Evolutionary conservation across 30 jellyfish, hydroid and myxozoan species (phyloP).

Genomic region (Catostylus mosaicus): DNA sequence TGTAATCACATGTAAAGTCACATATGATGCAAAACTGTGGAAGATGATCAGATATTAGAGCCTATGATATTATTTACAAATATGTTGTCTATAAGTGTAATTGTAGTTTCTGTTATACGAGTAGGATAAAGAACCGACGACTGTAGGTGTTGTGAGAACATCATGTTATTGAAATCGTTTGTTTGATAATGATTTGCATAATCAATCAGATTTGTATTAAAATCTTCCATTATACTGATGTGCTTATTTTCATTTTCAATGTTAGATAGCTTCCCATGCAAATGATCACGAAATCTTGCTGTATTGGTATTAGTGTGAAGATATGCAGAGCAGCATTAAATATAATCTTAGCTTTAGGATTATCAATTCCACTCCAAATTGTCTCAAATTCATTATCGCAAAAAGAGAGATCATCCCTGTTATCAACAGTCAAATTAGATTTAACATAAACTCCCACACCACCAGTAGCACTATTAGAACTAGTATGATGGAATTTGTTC

Average conservation of each 20-base stretch:
- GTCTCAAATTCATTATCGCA: not conserved
- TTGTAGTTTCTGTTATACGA: slow-evolving; percentile 7
- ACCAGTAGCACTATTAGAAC: slow-evolving; percentile 22
- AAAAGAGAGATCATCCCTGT: not conserved
- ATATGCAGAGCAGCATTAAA: not conserved
- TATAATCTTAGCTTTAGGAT: not conserved
- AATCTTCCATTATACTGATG: slow-evolving; percentile 24
- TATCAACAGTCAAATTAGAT: slow-evolving; percentile 3
- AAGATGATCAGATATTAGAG: slow-evolving; percentile 4
- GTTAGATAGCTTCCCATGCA: slow-evolving; percentile 5
- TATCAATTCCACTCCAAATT: slow-evolving; percentile 10
- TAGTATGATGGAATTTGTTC: slow-evolving; percentile 8
- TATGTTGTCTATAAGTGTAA: slow-evolving; percentile 36
- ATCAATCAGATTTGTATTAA: slow-evolving; percentile 29
- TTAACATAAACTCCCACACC: slow-evolving; percentile 21
- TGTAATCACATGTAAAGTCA: slow-evolving; percentile 30
- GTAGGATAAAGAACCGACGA: slow-evolving; percentile 39
- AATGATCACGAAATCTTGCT: slow-evolving; percentile 1
- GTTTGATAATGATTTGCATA: slow-evolving; percentile 10
- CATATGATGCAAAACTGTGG: slow-evolving; percentile 32
- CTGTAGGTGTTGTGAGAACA: slow-evolving; percentile 28
- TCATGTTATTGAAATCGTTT: slow-evolving; percentile 1
- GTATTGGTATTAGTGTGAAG: not conserved
- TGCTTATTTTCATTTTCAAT: slow-evolving; percentile 18
- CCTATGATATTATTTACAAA: not conserved